Evolutionary conservation across 2,888 invertebrate species (phyloP).

Genomic region (Acanthoscelides obtectus): DNA sequence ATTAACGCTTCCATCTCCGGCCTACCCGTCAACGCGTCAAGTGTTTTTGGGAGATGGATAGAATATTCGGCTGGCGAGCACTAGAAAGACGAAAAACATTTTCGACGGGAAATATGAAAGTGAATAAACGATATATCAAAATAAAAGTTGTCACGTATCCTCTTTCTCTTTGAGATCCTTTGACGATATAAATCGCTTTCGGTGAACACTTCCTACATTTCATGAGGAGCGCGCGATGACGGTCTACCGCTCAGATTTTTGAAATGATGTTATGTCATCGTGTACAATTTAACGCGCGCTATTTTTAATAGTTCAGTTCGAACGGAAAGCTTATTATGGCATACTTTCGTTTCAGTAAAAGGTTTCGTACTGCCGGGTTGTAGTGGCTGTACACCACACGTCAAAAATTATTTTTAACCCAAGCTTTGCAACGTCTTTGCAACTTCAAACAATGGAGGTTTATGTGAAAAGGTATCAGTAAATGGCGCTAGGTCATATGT

Average conservation of each 20-base stretch:
- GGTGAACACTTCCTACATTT: background rate
- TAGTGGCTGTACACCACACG: too few species aligned
- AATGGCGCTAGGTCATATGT: too few species aligned
- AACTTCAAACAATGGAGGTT: too few species aligned
- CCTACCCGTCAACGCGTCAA: background rate
- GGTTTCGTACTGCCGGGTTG: background rate
- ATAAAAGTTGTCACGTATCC: background rate
- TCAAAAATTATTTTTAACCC: too few species aligned
- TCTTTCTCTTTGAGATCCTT: background rate
- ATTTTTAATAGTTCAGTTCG: background rate
- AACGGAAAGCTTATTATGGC: background rate
- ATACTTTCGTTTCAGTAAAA: background rate
- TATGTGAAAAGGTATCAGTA: too few species aligned
- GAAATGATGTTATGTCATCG: background rate
- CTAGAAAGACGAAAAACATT: background rate
- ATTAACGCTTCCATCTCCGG: background rate
- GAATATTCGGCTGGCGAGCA: background rate
- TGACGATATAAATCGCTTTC: background rate
- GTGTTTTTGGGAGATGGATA: background rate
- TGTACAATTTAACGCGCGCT: background rate
- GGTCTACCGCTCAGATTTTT: background rate
- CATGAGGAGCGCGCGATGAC: background rate
- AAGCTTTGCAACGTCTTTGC: too few species aligned
- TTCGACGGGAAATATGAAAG: background rate
- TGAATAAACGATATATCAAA: background rate